Evolutionary conservation across 2,113 vertebrate species (phyloP).

Genomic region (Toxotes jaculatrix): DNA sequence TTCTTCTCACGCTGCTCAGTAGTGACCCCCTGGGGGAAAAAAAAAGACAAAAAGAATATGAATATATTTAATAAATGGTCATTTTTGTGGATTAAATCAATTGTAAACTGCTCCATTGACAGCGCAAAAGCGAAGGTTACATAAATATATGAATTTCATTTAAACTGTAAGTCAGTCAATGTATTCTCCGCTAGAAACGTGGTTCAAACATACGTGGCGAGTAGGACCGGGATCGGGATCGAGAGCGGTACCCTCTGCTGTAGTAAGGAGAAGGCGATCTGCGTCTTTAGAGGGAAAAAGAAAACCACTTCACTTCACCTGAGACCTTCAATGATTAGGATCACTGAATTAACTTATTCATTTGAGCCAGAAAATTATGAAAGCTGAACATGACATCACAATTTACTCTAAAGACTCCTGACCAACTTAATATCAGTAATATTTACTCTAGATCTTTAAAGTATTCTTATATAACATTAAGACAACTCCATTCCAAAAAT

Average conservation of each 20-base stretch:
- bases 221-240: constrained; percentile 92
- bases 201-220: constrained; percentile 91
- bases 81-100: neutral
- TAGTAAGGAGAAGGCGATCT: constrained; percentile 94
- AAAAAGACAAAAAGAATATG: neutral
- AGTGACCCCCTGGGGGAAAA: constrained; percentile 68
- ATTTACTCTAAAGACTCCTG: too few species aligned
- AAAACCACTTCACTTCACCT: neutral
- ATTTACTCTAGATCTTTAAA: neutral
- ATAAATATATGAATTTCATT: neutral
- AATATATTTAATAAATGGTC: neutral
- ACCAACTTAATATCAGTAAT: too few species aligned
- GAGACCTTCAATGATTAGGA: neutral
- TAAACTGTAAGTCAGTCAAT: neutral
- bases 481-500: neutral
- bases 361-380: neutral
- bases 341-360: neutral
- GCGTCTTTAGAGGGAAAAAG: constrained; percentile 80
- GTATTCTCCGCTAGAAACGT: neutral
- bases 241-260: constrained; percentile 92
- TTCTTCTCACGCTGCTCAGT: constrained; percentile 54
- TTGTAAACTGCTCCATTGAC: neutral
- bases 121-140: neutral
- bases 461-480: neutral
- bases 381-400: neutral